Percentiles rank a stretch among this genome's conserved stretches.
phyloP scores from a whole-genome alignment of 1,140 invertebrate species.

The Diplogasteroides magnus region DNA sequence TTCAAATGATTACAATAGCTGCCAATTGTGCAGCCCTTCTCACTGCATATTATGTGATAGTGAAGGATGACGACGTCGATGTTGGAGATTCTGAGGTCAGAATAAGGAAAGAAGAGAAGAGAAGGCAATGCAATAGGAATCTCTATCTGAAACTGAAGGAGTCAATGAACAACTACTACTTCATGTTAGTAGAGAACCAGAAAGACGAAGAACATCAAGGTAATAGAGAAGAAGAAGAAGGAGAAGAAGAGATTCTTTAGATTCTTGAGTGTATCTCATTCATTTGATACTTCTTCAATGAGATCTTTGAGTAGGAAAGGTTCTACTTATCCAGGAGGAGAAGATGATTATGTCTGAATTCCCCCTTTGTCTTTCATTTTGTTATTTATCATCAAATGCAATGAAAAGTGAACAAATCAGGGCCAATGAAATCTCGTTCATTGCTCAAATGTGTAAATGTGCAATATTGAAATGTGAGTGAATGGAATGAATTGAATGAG shows the following conservation, averaged over 20 bases:
- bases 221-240: background rate
- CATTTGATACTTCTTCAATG: constrained; percentile 50
- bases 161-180: constrained; percentile 26
- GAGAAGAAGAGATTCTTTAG: background rate
- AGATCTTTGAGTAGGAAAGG: constrained; percentile 45
- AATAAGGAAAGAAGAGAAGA: no score
- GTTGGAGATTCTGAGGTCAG: constrained; percentile 39
- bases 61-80: constrained; percentile 53
- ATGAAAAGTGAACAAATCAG: no score
- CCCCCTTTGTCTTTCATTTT: no score
- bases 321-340: constrained; percentile 45
- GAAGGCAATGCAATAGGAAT: constrained; percentile 26
- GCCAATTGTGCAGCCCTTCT: constrained; percentile 49
- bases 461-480: no score
- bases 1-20: constrained; percentile 45
- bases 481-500: no score
- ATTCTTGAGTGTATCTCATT: constrained; percentile 37
- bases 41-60: constrained; percentile 55
- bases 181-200: background rate
- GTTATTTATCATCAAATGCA: no score
- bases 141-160: constrained; percentile 23
- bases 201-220: background rate
- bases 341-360: constrained; percentile 6
- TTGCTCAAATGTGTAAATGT: no score
- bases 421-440: no score